Conservation (phyloP, 2,888 invertebrate genomes). For the Ophion ellenae region DNA sequence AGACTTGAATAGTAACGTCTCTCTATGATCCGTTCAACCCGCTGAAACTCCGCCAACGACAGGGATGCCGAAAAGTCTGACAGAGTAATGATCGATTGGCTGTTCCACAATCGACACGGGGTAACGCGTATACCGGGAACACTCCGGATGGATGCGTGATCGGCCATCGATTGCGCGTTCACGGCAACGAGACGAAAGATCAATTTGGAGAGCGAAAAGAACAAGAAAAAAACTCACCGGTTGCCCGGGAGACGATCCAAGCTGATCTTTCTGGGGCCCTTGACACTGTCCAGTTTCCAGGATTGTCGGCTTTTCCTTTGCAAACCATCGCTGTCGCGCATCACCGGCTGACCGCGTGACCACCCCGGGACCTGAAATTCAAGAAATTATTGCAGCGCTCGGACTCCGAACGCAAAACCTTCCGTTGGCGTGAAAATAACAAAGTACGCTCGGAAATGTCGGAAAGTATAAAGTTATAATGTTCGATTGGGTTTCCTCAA, state of each 20-base stretch:
- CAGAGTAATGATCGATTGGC: constrained; percentile 40
- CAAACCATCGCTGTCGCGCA: constrained; percentile 4
- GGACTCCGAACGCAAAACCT: background rate
- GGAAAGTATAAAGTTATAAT: too few species aligned
- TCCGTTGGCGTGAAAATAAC: background rate
- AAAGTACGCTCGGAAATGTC: background rate
- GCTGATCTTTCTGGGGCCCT: constrained; percentile 45
- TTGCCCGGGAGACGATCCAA: constrained; percentile 50
- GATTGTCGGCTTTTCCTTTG: constrained; percentile 31
- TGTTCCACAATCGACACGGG: constrained; percentile 13
- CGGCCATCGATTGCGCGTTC: background rate
- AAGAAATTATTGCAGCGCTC: background rate
- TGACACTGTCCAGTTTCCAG: constrained; percentile 52
- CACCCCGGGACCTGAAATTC: constrained; percentile 22
- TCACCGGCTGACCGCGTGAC: background rate
- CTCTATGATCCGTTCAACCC: constrained; percentile 28
- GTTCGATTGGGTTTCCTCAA: too few species aligned
- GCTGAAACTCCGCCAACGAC: constrained; percentile 22
- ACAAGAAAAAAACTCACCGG: constrained; percentile 40
- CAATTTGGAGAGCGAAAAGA: background rate
- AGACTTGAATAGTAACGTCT: background rate
- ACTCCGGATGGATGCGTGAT: background rate
- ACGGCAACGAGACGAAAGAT: background rate
- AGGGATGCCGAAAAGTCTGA: background rate
- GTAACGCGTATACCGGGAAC: background rate